A percentile compares a stretch with the other conserved stretches of the same genome.
These are phyloP conservation scores for Puma concolor DNA, from an alignment of 2,113 vertebrate genomes.

Conservation along the genomic window DNA sequence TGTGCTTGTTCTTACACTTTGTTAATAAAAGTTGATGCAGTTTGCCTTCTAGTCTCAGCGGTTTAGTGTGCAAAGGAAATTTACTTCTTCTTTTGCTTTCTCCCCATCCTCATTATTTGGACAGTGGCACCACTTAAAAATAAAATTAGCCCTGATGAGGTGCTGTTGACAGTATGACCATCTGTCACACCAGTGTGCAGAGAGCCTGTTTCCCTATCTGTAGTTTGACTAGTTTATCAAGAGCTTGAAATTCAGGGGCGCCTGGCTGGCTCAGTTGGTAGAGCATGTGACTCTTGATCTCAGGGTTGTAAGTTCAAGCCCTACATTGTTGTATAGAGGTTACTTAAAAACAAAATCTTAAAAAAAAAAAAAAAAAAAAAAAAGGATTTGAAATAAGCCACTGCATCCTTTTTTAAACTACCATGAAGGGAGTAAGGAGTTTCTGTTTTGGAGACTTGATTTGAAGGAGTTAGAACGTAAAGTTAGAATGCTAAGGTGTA, in stretches of 20 bases:
- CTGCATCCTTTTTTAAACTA: background rate
- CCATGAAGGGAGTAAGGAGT: background rate
- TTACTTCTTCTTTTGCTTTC: background rate
- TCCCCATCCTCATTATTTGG: background rate
- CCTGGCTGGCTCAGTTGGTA: background rate
- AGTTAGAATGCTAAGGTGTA: background rate
- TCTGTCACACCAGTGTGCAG: background rate
- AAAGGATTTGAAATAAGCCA: background rate
- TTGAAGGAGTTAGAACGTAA: constrained; percentile 11
- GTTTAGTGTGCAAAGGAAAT: background rate
- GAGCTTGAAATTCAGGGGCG: background rate
- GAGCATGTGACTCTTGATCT: background rate
- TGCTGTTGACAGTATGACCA: background rate
- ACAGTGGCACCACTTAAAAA: constrained; percentile 22
- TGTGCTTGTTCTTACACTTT: constrained; percentile 1
- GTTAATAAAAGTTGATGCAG: constrained; percentile 7
- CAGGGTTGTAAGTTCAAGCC: background rate
- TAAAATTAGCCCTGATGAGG: constrained; percentile 14
- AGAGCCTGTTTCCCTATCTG: background rate
- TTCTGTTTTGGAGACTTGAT: constrained; percentile 38
- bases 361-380: background rate
- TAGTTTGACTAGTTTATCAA: background rate
- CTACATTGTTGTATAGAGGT: background rate
- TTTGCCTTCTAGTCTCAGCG: constrained; percentile 38
- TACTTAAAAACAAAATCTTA: background rate